Percentiles rank a stretch among this genome's conserved stretches.
Evolutionary conservation across 2,888 invertebrate genomes (phyloP).

Genomic region (Thumatha senex): DNA sequence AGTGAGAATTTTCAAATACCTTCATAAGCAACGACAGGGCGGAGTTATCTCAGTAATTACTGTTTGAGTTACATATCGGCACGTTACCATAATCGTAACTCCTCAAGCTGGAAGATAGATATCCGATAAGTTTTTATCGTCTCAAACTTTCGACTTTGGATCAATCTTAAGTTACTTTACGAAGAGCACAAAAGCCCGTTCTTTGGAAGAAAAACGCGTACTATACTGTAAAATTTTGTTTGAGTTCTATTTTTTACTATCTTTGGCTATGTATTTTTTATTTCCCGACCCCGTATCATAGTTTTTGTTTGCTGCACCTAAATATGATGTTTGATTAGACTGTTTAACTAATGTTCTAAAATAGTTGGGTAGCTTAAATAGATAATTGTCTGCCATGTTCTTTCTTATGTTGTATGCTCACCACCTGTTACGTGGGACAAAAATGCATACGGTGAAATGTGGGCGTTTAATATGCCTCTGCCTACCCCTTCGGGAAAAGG

Average conservation of each 20-base stretch:
- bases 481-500: too few relatives aligned
- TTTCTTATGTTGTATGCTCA: too few relatives aligned
- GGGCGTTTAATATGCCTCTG: too few relatives aligned
- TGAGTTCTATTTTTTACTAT: not conserved
- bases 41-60: slow-evolving; percentile 41
- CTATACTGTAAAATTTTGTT: slow-evolving; percentile 13
- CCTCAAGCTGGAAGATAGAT: slow-evolving; percentile 42
- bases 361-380: too few relatives aligned
- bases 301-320: too few relatives aligned
- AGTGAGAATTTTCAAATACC: slow-evolving; percentile 25
- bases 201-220: slow-evolving; percentile 27
- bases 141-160: slow-evolving; percentile 37
- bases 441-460: too few relatives aligned
- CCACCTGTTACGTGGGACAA: too few relatives aligned
- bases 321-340: too few relatives aligned
- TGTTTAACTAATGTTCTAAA: too few relatives aligned
- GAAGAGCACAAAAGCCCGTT: slow-evolving; percentile 30
- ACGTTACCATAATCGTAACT: slow-evolving; percentile 56
- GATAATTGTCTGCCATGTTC: too few relatives aligned
- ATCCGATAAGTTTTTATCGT: slow-evolving; percentile 50
- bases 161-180: slow-evolving; percentile 28
- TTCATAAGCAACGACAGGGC: slow-evolving; percentile 28
- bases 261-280: not conserved
- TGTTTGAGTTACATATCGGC: slow-evolving; percentile 45
- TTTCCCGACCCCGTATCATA: too few relatives aligned